Evolutionary conservation across 2,797 vertebrate genomes (phyloP).

Genomic region (Tachyglossus aculeatus): DNA sequence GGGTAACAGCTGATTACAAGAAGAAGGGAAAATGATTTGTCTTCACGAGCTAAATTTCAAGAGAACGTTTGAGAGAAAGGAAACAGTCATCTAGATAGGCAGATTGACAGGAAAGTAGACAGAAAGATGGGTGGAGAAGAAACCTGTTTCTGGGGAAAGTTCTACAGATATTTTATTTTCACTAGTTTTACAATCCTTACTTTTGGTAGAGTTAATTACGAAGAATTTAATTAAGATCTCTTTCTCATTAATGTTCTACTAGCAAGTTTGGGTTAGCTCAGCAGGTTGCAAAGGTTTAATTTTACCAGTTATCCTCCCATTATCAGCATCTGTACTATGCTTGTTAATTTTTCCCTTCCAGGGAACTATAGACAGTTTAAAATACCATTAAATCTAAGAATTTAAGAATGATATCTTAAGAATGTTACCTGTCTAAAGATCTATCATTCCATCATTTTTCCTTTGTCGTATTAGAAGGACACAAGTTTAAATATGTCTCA

Average conservation of each 20-base stretch:
- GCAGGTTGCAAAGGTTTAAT: constrained; percentile 71
- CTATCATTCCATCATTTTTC: constrained; percentile 50
- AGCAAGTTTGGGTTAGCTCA: constrained; percentile 68
- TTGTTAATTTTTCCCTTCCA: constrained; percentile 46
- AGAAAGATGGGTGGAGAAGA: neutral
- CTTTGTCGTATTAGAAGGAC: constrained; percentile 32
- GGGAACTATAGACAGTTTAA: constrained; percentile 42
- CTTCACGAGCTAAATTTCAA: too few relatives aligned
- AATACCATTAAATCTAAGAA: constrained; percentile 48
- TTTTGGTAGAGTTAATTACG: constrained; percentile 70
- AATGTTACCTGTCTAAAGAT: constrained; percentile 51
- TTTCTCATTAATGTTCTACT: constrained; percentile 67
- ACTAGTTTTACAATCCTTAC: constrained; percentile 52
- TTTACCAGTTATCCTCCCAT: constrained; percentile 60
- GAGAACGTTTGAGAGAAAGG: constrained; percentile 4
- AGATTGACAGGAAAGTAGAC: neutral
- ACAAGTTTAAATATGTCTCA: constrained; percentile 17
- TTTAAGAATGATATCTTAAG: constrained; percentile 33
- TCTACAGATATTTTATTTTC: constrained; percentile 54
- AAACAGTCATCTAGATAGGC: neutral
- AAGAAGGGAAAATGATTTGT: too few relatives aligned
- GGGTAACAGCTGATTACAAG: too few relatives aligned
- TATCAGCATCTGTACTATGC: constrained; percentile 39
- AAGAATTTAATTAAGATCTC: constrained; percentile 74
- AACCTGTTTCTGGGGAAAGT: neutral